Evolutionary conservation across 2,888 invertebrate genomes (phyloP), one percentile per base, ranked within the genome.

Genomic region (Hofmannophila pseudospretella): DNA sequence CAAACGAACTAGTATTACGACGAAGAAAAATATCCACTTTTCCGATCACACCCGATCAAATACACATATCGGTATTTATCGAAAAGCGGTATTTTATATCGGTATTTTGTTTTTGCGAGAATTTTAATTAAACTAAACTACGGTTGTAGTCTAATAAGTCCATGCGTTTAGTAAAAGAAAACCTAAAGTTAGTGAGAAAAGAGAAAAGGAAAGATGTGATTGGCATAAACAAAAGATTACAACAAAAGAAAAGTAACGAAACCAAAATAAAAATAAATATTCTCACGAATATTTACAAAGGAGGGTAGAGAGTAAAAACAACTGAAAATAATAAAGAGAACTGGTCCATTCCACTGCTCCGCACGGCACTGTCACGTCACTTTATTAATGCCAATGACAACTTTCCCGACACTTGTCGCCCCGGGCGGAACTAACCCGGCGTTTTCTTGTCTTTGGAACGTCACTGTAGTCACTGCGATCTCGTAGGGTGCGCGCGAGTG

Each of bases 321-420:
- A 47, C 57, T 46, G 49, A 55, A 35, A 51, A 51, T 47, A 54
- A 58, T 52, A 59, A 61, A 52, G 56, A 65, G 50, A 62, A 58
- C 52, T 67, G 53, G 62, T 77, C 78, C 77, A 65, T 59, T 79
- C 76, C 81, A 78, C 76, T 73, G 74, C 67, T 65, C 67, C 74
- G 72, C 70, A 63, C 63, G 64, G 61, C 78, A 78, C 73, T 72
- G 64, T 67, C 80, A 80, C 82, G 76, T 75, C 82, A 85, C 85
- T 79, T 77, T 78, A 67, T 37, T 64, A 74, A 85, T 85, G 85
- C 86, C 85, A 85, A 85, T 86, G 78, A 82, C 84, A 84, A 76
- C 70, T 67, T 71, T 71, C 75, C 75, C 74, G 62, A 33, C 41
- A 52, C 7, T 7, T n/a, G 52, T 58, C 58, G 59, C 45, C 49